A percentile compares a stretch with the other conserved stretches of the same genome.
phyloP scores from a whole-genome alignment of 2,888 invertebrate species.

The Cephus pulcher region DNA sequence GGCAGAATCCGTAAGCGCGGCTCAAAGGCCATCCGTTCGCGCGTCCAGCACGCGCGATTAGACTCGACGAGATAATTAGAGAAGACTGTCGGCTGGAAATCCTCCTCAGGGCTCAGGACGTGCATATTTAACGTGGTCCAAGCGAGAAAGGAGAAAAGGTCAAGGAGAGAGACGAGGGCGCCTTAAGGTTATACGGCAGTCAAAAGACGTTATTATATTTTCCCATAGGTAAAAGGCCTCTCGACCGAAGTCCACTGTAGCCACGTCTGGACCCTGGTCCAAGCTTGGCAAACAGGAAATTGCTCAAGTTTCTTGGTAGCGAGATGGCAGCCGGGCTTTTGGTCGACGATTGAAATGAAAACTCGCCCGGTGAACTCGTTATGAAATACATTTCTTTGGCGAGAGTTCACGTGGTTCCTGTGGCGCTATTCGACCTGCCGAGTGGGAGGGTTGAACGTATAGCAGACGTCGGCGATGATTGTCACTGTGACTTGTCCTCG shows the following conservation, averaged over 20 bases:
- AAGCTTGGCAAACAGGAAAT: slow-evolving; percentile 49
- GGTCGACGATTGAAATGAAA: slow-evolving; percentile 47
- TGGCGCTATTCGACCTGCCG: not conserved
- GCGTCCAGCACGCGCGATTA: slow-evolving; percentile 55
- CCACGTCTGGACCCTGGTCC: too few relatives aligned
- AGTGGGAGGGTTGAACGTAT: not conserved
- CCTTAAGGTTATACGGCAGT: not conserved
- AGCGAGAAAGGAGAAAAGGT: slow-evolving; percentile 36
- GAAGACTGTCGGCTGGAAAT: slow-evolving; percentile 48
- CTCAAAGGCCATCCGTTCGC: slow-evolving; percentile 47
- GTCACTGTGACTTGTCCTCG: slow-evolving; percentile 11
- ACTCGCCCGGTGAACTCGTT: slow-evolving; percentile 21
- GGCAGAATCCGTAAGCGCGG: slow-evolving; percentile 39
- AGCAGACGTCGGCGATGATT: not conserved
- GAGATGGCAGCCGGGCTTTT: slow-evolving; percentile 13
- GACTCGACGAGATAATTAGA: slow-evolving; percentile 60
- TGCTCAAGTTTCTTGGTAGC: slow-evolving; percentile 51
- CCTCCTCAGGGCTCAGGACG: slow-evolving; percentile 24
- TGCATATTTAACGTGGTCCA: slow-evolving; percentile 29
- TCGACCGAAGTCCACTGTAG: not conserved
- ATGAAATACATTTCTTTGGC: slow-evolving; percentile 23
- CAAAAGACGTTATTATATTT: not conserved
- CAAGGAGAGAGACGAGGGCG: not conserved
- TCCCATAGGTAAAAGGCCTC: not conserved
- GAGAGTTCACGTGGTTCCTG: not conserved